These are phyloP conservation scores for Alouatta palliata DNA, from an alignment of 2,113 vertebrate genomes.

Conservation along the genomic window DNA sequence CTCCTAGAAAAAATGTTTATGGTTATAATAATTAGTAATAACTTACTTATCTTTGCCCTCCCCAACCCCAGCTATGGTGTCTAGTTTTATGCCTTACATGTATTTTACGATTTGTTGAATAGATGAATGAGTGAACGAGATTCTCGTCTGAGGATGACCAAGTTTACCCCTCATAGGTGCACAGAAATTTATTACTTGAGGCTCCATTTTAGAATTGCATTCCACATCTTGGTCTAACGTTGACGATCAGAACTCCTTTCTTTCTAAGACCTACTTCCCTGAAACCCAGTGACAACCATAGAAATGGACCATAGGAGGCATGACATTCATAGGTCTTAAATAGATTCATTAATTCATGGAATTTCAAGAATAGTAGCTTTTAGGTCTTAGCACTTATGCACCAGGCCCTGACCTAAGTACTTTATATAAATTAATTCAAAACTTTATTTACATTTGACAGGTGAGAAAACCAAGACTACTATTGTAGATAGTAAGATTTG, in stretches of 20 bases:
- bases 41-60: background rate
- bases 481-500: background rate
- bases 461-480: background rate
- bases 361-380: background rate
- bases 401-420: background rate
- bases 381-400: background rate
- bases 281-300: background rate
- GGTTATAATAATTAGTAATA: background rate
- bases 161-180: background rate
- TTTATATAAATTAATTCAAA: background rate
- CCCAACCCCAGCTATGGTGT: too few relatives aligned
- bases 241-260: background rate
- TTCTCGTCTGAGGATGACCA: background rate
- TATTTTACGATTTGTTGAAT: background rate
- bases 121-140: background rate
- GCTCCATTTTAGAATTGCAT: background rate
- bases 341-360: background rate
- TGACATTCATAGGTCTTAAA: too few relatives aligned
- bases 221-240: background rate
- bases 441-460: background rate
- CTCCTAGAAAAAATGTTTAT: background rate
- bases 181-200: background rate
- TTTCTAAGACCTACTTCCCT: background rate
- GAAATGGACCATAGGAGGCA: background rate
- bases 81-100: fast-evolving